phyloP scores from a whole-genome alignment of 30 jellyfish, hydroid and myxozoan genomes.

The Phacellophora camtschatica region DNA sequence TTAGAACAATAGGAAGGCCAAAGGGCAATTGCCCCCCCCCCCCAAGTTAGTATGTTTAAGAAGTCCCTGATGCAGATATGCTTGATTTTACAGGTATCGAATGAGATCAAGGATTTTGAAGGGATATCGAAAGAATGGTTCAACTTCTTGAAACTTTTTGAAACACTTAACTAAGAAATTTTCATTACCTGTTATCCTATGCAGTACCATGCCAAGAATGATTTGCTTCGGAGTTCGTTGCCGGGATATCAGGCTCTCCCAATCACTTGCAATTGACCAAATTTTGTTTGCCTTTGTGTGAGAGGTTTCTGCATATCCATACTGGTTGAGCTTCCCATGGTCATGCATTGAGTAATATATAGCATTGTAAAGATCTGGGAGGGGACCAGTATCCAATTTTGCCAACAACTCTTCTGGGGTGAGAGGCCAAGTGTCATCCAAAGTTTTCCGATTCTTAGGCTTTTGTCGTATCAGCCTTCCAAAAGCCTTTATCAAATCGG shows the following conservation, averaged over 20 bases:
- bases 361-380: constrained; percentile 31
- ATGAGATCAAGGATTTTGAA: too few species aligned
- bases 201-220: constrained; percentile 11
- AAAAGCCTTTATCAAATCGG: constrained; percentile 10
- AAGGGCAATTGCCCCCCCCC: too few species aligned
- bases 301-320: constrained; percentile 36
- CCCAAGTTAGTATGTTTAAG: too few species aligned
- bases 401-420: constrained; percentile 39
- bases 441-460: background rate
- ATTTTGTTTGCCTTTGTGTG: constrained; percentile 12
- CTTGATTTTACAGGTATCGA: too few species aligned
- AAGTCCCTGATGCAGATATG: too few species aligned
- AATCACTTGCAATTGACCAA: constrained; percentile 26
- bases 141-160: too few species aligned
- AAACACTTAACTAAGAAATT: too few species aligned
- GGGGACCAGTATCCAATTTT: constrained; percentile 23
- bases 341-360: constrained; percentile 35
- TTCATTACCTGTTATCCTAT: background rate
- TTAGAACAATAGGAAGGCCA: too few species aligned
- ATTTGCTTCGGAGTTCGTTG: constrained; percentile 30
- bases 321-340: background rate
- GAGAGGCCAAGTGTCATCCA: constrained; percentile 28
- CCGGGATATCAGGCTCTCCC: constrained; percentile 20
- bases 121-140: too few species aligned
- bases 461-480: constrained; percentile 47